Evolutionary conservation across 2,888 invertebrate genomes (phyloP).

Genomic region (Gnatocerus cornutus): DNA sequence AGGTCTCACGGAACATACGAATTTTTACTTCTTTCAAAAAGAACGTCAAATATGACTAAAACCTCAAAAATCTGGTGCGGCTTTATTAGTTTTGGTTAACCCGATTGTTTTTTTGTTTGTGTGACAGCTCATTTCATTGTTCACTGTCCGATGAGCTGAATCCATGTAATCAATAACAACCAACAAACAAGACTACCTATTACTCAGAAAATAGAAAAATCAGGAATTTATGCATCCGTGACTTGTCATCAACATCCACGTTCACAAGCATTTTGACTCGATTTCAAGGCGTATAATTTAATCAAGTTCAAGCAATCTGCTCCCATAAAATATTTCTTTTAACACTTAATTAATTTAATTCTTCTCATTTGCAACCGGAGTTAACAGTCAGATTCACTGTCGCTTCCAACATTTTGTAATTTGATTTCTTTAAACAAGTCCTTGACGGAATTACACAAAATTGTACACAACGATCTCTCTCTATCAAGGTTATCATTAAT

Average conservation of each 20-base stretch:
- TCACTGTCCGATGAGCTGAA: too few species aligned
- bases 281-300: background rate
- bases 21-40: too few species aligned
- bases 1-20: too few species aligned
- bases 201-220: too few species aligned
- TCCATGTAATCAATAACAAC: too few species aligned
- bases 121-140: too few species aligned
- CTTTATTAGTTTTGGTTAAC: too few species aligned
- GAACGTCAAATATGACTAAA: too few species aligned
- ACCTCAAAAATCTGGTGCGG: too few species aligned
- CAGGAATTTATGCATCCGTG: background rate
- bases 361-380: constrained; percentile 15
- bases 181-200: too few species aligned
- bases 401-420: constrained; percentile 32
- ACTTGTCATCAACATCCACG: background rate
- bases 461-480: constrained; percentile 7
- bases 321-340: constrained; percentile 24
- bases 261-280: background rate
- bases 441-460: constrained; percentile 27
- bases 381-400: constrained; percentile 25
- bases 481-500: constrained; percentile 21
- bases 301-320: constrained; percentile 13
- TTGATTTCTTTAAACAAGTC: constrained; percentile 37
- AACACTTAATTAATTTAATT: constrained; percentile 27
- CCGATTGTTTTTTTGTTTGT: too few species aligned